These are phyloP conservation scores for Stegana nigrithorax DNA, from an alignment of 2,888 invertebrate genomes.

Conservation along the genomic window DNA sequence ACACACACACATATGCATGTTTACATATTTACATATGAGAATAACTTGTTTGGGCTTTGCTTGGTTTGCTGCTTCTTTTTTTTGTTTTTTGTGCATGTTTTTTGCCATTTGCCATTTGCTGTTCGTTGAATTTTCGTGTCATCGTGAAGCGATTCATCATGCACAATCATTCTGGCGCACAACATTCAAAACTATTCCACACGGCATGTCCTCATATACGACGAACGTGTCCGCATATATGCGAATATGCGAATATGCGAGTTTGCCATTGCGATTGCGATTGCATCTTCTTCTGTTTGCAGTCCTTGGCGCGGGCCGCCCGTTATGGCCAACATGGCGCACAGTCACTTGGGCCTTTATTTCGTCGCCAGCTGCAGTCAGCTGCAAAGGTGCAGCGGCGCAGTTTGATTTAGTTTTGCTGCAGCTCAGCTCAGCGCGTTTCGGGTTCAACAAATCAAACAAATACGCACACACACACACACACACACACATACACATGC, in stretches of 20 bases:
- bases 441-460: not conserved
- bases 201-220: not conserved
- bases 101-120: constrained; percentile 9
- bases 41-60: not conserved
- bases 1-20: too few relatives aligned
- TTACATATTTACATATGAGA: too few relatives aligned
- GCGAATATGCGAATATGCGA: not conserved
- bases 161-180: constrained; percentile 9
- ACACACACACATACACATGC: too few relatives aligned
- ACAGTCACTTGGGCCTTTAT: constrained; percentile 14
- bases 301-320: constrained; percentile 13
- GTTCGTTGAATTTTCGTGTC: constrained; percentile 18
- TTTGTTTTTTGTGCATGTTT: constrained; percentile 1
- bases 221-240: not conserved
- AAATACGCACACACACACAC: too few relatives aligned
- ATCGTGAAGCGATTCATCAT: constrained; percentile 19
- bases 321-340: constrained; percentile 3
- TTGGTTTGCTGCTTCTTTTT: not conserved
- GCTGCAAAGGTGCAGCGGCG: constrained; percentile 12
- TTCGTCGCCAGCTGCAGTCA: constrained; percentile 14
- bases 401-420: not conserved
- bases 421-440: not conserved
- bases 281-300: too few relatives aligned
- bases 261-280: not conserved
- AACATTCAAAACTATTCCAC: constrained; percentile 2